Evolutionary conservation across 2,797 vertebrate species (phyloP).

Genomic region (Margarornis squamiger): DNA sequence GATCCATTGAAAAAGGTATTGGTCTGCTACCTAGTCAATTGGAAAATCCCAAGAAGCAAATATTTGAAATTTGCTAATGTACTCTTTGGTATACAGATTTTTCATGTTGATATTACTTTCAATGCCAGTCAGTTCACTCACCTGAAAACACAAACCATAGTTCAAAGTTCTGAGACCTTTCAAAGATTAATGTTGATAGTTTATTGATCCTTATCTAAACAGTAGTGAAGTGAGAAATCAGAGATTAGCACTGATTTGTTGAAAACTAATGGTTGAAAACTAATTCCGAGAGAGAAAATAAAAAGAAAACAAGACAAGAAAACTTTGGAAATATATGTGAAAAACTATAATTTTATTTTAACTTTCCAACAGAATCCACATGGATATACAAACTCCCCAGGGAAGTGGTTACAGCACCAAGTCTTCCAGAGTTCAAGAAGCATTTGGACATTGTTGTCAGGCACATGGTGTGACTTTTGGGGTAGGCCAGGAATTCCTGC

Average conservation of each 20-base stretch:
- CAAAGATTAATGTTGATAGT: neutral
- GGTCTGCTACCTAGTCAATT: neutral
- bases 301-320: neutral
- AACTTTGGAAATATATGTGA: neutral
- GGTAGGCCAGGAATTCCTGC: too few species aligned
- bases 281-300: neutral
- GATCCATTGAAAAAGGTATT: neutral
- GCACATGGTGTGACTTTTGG: neutral
- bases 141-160: neutral
- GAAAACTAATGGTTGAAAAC: neutral
- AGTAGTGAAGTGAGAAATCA: neutral
- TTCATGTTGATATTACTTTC: neutral
- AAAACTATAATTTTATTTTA: neutral
- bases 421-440: neutral
- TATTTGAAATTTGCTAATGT: neutral
- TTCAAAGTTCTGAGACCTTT: neutral
- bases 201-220: neutral
- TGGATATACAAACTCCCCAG: too few species aligned
- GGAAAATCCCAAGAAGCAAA: neutral
- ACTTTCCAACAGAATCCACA: neutral
- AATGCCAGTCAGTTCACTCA: neutral
- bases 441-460: neutral
- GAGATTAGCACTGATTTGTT: neutral
- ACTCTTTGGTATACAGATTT: neutral
- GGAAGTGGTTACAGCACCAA: neutral